phyloP scores from a whole-genome alignment of 1,140 invertebrate genomes.

The Caenorhabditis tropicalis region DNA sequence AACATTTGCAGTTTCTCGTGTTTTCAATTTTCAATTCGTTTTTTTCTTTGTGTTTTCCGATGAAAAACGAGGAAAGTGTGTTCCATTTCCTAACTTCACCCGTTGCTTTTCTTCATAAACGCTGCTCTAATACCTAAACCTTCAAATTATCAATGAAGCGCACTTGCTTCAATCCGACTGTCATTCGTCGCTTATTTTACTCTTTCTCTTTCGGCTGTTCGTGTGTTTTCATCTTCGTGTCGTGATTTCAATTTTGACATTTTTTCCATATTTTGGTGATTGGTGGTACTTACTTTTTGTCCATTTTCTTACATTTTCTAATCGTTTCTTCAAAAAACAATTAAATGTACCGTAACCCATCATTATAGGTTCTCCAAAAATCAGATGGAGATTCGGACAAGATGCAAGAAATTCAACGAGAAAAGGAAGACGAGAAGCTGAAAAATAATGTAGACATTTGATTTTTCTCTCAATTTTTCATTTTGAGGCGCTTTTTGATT shows the following conservation, averaged over 20 bases:
- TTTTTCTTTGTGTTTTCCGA: not conserved
- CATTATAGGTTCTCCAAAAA: slow-evolving; percentile 17
- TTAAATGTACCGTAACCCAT: not conserved
- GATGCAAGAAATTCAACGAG: slow-evolving; percentile 2
- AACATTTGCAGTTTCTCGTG: not conserved
- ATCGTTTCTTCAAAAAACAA: not conserved
- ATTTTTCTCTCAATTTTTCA: not conserved
- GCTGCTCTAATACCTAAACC: too few species aligned
- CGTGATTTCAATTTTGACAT: not conserved
- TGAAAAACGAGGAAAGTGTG: not conserved
- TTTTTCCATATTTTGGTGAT: not conserved
- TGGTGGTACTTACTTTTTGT: not conserved
- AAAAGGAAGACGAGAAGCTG: slow-evolving; percentile 17
- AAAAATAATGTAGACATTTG: slow-evolving; percentile 7
- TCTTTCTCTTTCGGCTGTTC: not conserved
- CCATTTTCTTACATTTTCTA: not conserved
- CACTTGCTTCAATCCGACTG: too few species aligned
- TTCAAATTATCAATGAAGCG: not conserved
- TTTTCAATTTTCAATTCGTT: not conserved
- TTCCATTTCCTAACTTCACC: not conserved
- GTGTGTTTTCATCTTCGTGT: too few species aligned
- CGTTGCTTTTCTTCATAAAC: too few species aligned
- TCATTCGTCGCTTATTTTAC: too few species aligned
- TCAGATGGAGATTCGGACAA: not conserved
- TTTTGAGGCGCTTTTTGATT: too few species aligned